Evolutionary conservation across 1,140 invertebrate genomes (phyloP), one percentile per base, ranked within the genome.

Genomic region (Lasioglossum albipes): DNA sequence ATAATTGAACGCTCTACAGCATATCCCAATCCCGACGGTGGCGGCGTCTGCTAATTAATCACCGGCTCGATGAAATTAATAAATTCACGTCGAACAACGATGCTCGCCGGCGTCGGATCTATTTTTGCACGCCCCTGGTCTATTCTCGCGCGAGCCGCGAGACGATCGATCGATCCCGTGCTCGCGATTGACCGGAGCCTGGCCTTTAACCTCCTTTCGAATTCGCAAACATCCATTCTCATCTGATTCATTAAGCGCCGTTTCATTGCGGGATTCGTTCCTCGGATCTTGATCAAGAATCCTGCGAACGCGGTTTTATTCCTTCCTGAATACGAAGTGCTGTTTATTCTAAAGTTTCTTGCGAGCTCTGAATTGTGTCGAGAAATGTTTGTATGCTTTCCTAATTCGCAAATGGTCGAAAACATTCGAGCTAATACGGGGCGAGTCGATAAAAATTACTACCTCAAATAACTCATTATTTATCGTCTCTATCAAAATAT

Each of bases 121-220:
- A 77, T 77, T 77, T 77, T 62, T 77, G 69, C 18, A 20, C 36
- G 22, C 5, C 27, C 18, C 66, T 9, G 12, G 54, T 49, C 45
- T 77, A 77, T 77, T 77, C 67, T 70, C 67, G 67, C 52, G 36
- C 1, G 22, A 31, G 7, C 10, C 4, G 41, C 75, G 65, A 68
- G 75, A 71, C 67, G 42, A 77, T 77, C 75, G 75, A 77, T 77
- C 67, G 67, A 36, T 77, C 9, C 65, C 18, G 31, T 27, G 67
- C 61, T 77, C 62, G 36, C 67, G 67, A 70, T 71, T 71, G n/a
- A 9, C 36, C 10, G 9, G 2, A 9, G 9, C 22, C 62, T 52
- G 75, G 66, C 65, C 75, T 69, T 78, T 64, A 64, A 72, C 59
- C 68, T 27, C n/a, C 68, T 62, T 78, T 71, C 42, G 57, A 71